These are phyloP conservation scores for Matsumyia berberina DNA, from an alignment of 2,888 invertebrate genomes.

Conservation along the genomic window DNA sequence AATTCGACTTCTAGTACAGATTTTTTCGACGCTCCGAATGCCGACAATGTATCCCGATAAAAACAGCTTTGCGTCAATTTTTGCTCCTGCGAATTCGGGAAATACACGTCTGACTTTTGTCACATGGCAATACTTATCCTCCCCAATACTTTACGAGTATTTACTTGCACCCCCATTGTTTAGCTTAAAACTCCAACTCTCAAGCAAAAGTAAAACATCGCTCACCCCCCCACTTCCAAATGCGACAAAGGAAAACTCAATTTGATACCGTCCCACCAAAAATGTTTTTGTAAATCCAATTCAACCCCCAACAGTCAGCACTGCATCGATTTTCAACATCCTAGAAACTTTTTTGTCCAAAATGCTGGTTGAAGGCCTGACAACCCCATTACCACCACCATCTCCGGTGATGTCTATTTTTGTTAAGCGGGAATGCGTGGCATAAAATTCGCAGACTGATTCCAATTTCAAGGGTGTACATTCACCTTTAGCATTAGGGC, in stretches of 20 bases:
- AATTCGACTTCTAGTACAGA: no score
- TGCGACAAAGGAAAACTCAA: constrained; percentile 61
- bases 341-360: constrained; percentile 10
- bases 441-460: constrained; percentile 55
- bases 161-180: constrained; percentile 46
- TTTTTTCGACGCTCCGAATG: no score
- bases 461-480: constrained; percentile 53
- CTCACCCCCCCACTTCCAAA: background rate
- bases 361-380: constrained; percentile 20
- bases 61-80: no score
- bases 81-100: no score
- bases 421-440: constrained; percentile 50
- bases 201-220: constrained; percentile 54
- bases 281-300: constrained; percentile 24
- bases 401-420: constrained; percentile 51
- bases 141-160: constrained; percentile 1
- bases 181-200: constrained; percentile 29
- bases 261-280: constrained; percentile 40
- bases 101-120: background rate
- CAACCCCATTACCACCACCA: constrained; percentile 22
- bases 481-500: constrained; percentile 31
- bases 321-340: constrained; percentile 63
- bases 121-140: constrained; percentile 23
- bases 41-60: no score
- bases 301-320: background rate